A percentile compares a stretch with the other conserved stretches of the same genome.
Evolutionary conservation across 2,797 vertebrate species (phyloP).

Genomic region (Carduelis carduelis): DNA sequence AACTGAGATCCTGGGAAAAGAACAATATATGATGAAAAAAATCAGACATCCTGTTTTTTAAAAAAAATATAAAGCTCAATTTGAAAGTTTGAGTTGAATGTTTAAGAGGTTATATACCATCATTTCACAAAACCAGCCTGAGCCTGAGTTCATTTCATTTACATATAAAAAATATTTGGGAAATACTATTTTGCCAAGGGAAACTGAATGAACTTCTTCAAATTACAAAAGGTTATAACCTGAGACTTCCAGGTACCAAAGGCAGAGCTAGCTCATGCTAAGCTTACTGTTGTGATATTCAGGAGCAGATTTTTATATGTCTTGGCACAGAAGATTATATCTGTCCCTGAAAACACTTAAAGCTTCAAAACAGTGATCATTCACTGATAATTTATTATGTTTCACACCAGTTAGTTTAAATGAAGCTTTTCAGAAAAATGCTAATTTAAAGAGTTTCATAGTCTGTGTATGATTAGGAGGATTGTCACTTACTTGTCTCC

Average conservation of each 20-base stretch:
- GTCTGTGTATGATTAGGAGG: background rate
- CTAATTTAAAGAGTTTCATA: background rate
- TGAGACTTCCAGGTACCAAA: background rate
- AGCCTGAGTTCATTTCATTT: background rate
- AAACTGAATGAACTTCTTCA: background rate
- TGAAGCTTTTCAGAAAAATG: background rate
- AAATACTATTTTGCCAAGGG: background rate
- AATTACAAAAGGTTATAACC: background rate
- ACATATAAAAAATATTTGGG: background rate
- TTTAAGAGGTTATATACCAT: background rate
- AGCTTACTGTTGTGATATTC: background rate
- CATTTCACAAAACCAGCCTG: background rate
- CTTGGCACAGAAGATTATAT: background rate
- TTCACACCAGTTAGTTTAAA: background rate
- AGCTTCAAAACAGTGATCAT: background rate
- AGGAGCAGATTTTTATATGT: background rate
- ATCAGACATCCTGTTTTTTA: accelerated
- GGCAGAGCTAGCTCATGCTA: background rate
- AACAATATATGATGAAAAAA: background rate
- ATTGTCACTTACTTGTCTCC: background rate
- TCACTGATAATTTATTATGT: background rate
- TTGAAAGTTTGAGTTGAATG: background rate
- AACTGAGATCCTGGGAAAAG: background rate
- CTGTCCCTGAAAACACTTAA: background rate
- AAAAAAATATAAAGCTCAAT: background rate